Evolutionary conservation across 2,797 vertebrate genomes (phyloP).

Genomic region (Protonibea diacanthus): DNA sequence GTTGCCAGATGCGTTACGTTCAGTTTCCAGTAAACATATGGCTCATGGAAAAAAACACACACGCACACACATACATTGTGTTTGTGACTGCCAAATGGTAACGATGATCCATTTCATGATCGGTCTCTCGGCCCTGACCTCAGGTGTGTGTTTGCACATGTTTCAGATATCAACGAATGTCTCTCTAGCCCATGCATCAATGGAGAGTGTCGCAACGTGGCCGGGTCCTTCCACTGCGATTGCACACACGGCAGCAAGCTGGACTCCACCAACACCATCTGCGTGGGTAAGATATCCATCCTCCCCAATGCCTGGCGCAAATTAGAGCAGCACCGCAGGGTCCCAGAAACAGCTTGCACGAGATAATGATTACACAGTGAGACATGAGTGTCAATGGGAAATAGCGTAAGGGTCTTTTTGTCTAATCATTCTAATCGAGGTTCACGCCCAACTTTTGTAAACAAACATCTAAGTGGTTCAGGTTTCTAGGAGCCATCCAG

Average conservation of each 20-base stretch:
- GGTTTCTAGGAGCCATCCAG: conserved; percentile 28
- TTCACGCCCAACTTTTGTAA: conserved; percentile 33
- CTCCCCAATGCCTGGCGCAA: conserved; percentile 19
- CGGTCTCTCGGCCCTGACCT: conserved; percentile 43
- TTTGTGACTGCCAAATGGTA: conserved; percentile 10
- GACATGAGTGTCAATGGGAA: conserved; percentile 3
- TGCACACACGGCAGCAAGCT: conserved; percentile 97
- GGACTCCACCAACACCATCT: conserved; percentile 96
- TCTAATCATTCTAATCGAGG: conserved; percentile 23
- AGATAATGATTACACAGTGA: conserved; percentile 20
- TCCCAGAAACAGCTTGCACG: conserved; percentile 16
- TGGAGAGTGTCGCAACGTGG: conserved; percentile 94
- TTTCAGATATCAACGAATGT: conserved; percentile 96
- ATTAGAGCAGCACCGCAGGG: conserved; percentile 14
- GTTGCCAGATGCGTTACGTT: conserved; percentile 57
- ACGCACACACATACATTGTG: not conserved
- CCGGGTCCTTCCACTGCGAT: conserved; percentile 96
- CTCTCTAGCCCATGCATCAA: conserved; percentile 96
- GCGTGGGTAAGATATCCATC: conserved; percentile 90
- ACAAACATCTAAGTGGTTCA: conserved; percentile 41
- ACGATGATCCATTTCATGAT: conserved; percentile 27
- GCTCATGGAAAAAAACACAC: conserved; percentile 16
- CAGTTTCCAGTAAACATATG: conserved; percentile 48
- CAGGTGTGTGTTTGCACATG: conserved; percentile 48
- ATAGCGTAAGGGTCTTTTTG: conserved; percentile 1